Evolutionary conservation across 2,797 vertebrate genomes (phyloP), one percentile per base, ranked within the genome.

Genomic region (Myotis findleyi): DNA sequence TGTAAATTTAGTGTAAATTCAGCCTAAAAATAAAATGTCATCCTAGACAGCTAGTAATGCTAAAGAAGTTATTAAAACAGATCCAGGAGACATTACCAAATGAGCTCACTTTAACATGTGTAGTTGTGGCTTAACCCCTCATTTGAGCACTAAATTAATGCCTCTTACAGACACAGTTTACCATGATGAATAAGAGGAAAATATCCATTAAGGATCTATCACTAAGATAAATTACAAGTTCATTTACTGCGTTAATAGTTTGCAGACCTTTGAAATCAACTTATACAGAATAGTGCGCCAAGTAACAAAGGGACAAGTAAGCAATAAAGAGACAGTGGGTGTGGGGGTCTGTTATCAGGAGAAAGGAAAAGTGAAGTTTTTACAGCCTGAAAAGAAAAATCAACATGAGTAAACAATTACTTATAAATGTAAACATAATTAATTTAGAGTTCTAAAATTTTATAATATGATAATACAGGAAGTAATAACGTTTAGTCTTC

Each of bases 371-470:
- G 25, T 2, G 0, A 66, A 77, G 25, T 20, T 80, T 77, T n/a
- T 4, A 41, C 2, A 94, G 47, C 51, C 53, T 33, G 30, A 51
- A 88, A 33, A 91, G 41, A 38, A 93, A 83, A 91, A 64, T 55
- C 5, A 2, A 72, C 23, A 33, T 53, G 7, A 21, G 3, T 2
- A 72, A n/a, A 36, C 10, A 77, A 68, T 73, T 75, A 77, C 30
- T 38, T 33, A 88, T 64, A 79, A 86, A 82, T 14, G n/a, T 41
- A 87, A 77, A 88, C 3, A 2, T 44, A 41, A 53, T 38, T 33
- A 88, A 71, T 73, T 79, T 72, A 38, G 95, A 80, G 16, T 41
- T 95, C 92, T 92, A 89, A 91, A 87, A 55, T 91, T 64, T 69
- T 6, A 38, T 55, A 68, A 47, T 53, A 68, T 68, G 55, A 49